These are phyloP conservation scores for Ctenicera cuprea DNA, from an alignment of 2,888 invertebrate species.

Conservation along the genomic window DNA sequence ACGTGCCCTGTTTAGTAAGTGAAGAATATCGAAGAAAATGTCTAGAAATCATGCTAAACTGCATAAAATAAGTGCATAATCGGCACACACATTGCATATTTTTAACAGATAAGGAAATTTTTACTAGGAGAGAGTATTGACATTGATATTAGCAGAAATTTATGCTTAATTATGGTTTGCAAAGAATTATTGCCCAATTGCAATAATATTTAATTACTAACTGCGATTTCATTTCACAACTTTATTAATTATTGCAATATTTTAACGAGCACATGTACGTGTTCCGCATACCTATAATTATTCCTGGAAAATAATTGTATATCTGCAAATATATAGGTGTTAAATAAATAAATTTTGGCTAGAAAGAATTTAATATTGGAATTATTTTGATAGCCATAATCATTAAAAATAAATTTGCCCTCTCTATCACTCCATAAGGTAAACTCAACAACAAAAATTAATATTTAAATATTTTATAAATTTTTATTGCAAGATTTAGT, in stretches of 20 bases:
- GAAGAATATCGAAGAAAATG: neutral
- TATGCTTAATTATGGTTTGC: neutral
- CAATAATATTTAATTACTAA: neutral
- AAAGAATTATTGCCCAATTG: neutral
- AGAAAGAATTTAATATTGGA: no score
- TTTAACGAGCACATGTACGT: neutral
- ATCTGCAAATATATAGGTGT: no score
- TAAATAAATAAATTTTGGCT: no score
- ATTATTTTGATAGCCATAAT: no score
- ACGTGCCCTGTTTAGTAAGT: neutral
- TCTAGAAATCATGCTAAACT: neutral
- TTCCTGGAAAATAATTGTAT: no score
- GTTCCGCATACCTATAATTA: neutral
- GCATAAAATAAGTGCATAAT: slow-evolving; percentile 24
- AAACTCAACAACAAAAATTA: no score
- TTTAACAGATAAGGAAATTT: slow-evolving; percentile 17
- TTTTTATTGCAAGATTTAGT: no score
- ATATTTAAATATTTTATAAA: no score
- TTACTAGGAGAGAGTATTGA: neutral
- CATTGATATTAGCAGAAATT: slow-evolving; percentile 5
- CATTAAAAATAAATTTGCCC: no score
- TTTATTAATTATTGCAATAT: neutral
- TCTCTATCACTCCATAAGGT: no score
- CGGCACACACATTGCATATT: neutral
- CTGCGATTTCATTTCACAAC: neutral